These are phyloP conservation scores for Plectrocnemia conspersa DNA, from an alignment of 1,140 invertebrate genomes.

Conservation along the genomic window DNA sequence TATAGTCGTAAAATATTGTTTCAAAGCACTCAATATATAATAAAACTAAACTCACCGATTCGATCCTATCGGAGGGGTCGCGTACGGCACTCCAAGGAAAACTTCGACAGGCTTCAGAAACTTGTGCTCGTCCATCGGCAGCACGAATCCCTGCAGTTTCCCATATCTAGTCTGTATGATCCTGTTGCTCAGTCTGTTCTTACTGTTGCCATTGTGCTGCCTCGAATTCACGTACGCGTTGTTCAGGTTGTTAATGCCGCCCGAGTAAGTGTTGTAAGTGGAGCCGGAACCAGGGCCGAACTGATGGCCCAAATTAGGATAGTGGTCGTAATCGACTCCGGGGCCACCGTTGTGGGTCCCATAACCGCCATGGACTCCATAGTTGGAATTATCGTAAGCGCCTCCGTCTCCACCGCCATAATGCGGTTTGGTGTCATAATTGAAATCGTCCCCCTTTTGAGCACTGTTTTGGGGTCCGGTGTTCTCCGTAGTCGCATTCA, in stretches of 20 bases:
- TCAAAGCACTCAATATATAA: background rate
- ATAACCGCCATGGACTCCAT: too few species aligned
- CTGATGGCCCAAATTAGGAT: constrained; percentile 5
- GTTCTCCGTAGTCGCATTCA: background rate
- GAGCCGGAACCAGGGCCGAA: constrained; percentile 13
- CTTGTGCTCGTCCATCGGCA: constrained; percentile 67
- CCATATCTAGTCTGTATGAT: constrained; percentile 79
- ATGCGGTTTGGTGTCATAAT: constrained; percentile 31
- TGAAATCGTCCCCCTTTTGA: constrained; percentile 26
- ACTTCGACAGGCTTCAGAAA: constrained; percentile 74
- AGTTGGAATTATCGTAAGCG: constrained; percentile 25
- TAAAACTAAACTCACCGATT: constrained; percentile 55
- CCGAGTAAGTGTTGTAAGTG: constrained; percentile 13
- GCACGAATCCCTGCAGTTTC: constrained; percentile 71
- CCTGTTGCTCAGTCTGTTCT: constrained; percentile 61
- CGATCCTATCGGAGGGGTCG: constrained; percentile 81
- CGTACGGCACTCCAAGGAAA: constrained; percentile 93
- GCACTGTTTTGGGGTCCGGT: constrained; percentile 28
- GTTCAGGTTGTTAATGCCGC: constrained; percentile 27
- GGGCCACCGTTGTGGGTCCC: constrained; percentile 14
- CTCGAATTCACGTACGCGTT: constrained; percentile 32
- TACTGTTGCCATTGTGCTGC: constrained; percentile 38
- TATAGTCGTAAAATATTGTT: too few species aligned
- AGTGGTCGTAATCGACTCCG: constrained; percentile 23
- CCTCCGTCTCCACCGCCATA: constrained; percentile 26